A percentile compares a stretch with the other conserved stretches of the same genome.
phyloP scores from a whole-genome alignment of 2,888 invertebrate genomes.

The Incurvaria masculella region DNA sequence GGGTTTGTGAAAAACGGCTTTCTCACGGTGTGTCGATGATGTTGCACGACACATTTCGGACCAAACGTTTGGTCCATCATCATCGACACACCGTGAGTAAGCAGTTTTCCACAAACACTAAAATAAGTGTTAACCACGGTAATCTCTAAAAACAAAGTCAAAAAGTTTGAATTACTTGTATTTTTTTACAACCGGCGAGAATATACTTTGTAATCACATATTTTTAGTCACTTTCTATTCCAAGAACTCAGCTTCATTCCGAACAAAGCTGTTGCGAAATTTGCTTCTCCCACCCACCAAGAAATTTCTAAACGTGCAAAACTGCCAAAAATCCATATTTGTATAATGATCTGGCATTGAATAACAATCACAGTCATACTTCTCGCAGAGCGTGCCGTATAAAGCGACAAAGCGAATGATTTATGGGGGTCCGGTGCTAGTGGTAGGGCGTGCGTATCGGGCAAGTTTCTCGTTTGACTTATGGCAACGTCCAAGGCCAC shows the following conservation, averaged over 20 bases:
- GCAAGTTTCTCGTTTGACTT: conserved; percentile 18
- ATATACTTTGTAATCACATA: too few species aligned
- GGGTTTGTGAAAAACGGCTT: too few species aligned
- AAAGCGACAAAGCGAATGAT: conserved; percentile 41
- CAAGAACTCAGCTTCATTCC: conserved; percentile 20
- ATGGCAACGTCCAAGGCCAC: conserved; percentile 43
- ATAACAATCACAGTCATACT: conserved; percentile 36
- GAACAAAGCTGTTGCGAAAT: conserved; percentile 25
- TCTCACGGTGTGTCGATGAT: too few species aligned
- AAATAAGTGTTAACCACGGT: too few species aligned
- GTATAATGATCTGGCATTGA: conserved; percentile 53
- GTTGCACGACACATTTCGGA: too few species aligned
- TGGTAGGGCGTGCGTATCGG: background rate
- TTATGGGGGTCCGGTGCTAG: conserved; percentile 7
- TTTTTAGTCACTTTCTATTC: conserved; percentile 56
- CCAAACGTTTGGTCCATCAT: too few species aligned
- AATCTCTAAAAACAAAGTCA: too few species aligned
- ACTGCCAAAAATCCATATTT: conserved; percentile 53
- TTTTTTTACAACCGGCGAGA: too few species aligned
- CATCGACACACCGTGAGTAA: too few species aligned
- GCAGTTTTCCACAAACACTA: too few species aligned
- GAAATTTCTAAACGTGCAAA: conserved; percentile 37
- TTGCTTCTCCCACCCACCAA: conserved; percentile 45
- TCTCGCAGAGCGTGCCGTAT: conserved; percentile 17
- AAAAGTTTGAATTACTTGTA: too few species aligned